Base-by-base conservation (phyloP, 2,888 invertebrate genomes). In the Amblyjoppa fuscipennis region DNA sequence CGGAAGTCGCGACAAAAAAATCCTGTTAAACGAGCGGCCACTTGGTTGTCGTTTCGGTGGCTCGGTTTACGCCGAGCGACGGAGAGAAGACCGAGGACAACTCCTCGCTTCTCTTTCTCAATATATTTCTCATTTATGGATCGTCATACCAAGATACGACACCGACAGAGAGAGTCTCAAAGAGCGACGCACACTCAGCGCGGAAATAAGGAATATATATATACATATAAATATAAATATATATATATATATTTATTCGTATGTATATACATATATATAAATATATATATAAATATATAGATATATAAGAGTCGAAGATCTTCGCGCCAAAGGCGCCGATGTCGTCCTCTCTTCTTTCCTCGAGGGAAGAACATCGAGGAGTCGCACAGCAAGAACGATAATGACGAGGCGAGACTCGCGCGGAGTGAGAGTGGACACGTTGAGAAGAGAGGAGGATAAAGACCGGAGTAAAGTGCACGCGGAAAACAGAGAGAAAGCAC, bases 11-110 rank as follows among this genome's bases (percentile, higher is more conserved):
- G 66, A 84, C 85, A 88, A 86, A 87, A 49, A 88, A 87, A 82
- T 88, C 82, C 81, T 85, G 89, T 89, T 91, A 91, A 91, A 91
- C 91, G 91, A 91, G 91, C 74, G 87, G 84, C 83, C 87, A 87
- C 86, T 87, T 76, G 69, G 73, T 84, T 81, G 85, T 87, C 80
- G 81, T 88, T 88, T 87, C 83, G 77, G 56, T 69, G 28, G 25
- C 38, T 45, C 38, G 51, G 28, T 34, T 49, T 13, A 51, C 31
- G 61, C 66, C 45, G 45, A 6, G 49, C 45, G 34, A 51, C 34
- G 16, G 25, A 38, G 16, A 16, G 5, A n/a, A 77, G 41, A 41
- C 28, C 20, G 9, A 34, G 53, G 2, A 38, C 25, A 16, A 70
- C 28, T 61, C 7, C 20, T 59, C 56, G 66, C 53, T 16, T 77